Evolutionary conservation across 1,140 invertebrate species (phyloP).

Genomic region (Drosophila tsacasi): DNA sequence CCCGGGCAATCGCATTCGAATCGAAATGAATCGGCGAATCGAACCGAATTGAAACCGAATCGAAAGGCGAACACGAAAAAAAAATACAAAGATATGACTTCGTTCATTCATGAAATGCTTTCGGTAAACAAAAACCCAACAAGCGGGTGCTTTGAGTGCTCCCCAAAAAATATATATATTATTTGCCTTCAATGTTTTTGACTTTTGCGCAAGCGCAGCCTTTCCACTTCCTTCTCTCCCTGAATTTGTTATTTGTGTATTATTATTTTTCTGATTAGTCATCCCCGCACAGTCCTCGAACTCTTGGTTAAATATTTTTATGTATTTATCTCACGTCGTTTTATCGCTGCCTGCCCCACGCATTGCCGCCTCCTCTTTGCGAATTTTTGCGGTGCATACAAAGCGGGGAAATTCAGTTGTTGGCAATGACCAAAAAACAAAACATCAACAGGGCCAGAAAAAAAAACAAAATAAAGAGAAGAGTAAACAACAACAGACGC

Average conservation of each 20-base stretch:
- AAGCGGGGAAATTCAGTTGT: slow-evolving; percentile 69
- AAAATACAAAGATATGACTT: slow-evolving; percentile 17
- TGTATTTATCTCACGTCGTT: slow-evolving; percentile 73
- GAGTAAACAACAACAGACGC: slow-evolving; percentile 40
- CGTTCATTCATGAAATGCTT: slow-evolving; percentile 42
- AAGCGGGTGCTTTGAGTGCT: neutral
- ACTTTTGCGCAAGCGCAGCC: slow-evolving; percentile 28
- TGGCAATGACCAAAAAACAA: slow-evolving; percentile 42
- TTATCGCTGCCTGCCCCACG: slow-evolving; percentile 15
- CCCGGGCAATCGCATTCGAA: slow-evolving; percentile 22
- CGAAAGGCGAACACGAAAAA: slow-evolving; percentile 22
- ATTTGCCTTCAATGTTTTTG: slow-evolving; percentile 5
- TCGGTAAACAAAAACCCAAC: slow-evolving; percentile 28
- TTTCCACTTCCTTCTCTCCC: neutral
- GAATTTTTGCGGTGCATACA: slow-evolving; percentile 68
- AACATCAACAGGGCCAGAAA: slow-evolving; percentile 32
- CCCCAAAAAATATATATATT: neutral
- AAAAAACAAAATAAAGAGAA: slow-evolving; percentile 9
- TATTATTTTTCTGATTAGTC: slow-evolving; percentile 27
- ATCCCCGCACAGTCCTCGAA: slow-evolving; percentile 8
- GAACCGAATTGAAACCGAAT: slow-evolving; percentile 21
- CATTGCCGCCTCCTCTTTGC: slow-evolving; percentile 29
- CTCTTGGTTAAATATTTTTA: slow-evolving; percentile 55
- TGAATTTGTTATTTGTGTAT: slow-evolving; percentile 13
- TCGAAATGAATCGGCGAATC: slow-evolving; percentile 13